These are phyloP conservation scores for Macroramphosus scolopax DNA, from an alignment of 2,797 vertebrate species.

Conservation along the genomic window DNA sequence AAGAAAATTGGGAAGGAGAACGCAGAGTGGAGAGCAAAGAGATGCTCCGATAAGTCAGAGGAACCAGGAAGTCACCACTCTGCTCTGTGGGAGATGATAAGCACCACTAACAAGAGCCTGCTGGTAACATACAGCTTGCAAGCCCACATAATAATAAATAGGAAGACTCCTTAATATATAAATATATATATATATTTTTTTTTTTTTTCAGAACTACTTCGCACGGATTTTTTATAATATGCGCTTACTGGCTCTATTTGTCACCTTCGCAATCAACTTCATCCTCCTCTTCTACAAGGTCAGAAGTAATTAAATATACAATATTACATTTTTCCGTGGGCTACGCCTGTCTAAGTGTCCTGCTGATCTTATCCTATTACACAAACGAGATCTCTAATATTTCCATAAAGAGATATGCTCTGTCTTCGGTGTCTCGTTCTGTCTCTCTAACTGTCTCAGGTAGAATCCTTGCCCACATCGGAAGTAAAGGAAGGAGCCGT, in stretches of 20 bases:
- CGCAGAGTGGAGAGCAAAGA: constrained; percentile 69
- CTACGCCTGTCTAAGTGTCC: no score
- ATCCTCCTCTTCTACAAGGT: constrained; percentile 97
- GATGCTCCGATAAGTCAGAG: constrained; percentile 73
- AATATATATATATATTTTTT: neutral
- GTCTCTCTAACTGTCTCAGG: constrained; percentile 64
- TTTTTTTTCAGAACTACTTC: constrained; percentile 86
- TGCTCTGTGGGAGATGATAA: constrained; percentile 86
- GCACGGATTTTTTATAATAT: constrained; percentile 95
- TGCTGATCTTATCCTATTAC: no score
- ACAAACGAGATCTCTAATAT: no score
- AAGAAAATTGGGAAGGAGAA: constrained; percentile 74
- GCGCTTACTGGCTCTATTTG: constrained; percentile 89
- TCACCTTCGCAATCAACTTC: constrained; percentile 94
- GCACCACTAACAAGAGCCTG: constrained; percentile 86
- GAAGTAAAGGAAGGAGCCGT: constrained; percentile 65
- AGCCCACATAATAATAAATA: neutral
- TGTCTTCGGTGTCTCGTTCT: neutral
- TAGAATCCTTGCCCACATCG: constrained; percentile 77
- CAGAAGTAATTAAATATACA: constrained; percentile 17
- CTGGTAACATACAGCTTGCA: constrained; percentile 77
- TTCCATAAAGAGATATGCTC: neutral
- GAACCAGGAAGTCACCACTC: constrained; percentile 83
- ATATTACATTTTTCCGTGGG: no score
- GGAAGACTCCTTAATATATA: neutral